These are phyloP conservation scores for Crax fasciolata DNA, from an alignment of 2,797 vertebrate genomes.

Conservation along the genomic window DNA sequence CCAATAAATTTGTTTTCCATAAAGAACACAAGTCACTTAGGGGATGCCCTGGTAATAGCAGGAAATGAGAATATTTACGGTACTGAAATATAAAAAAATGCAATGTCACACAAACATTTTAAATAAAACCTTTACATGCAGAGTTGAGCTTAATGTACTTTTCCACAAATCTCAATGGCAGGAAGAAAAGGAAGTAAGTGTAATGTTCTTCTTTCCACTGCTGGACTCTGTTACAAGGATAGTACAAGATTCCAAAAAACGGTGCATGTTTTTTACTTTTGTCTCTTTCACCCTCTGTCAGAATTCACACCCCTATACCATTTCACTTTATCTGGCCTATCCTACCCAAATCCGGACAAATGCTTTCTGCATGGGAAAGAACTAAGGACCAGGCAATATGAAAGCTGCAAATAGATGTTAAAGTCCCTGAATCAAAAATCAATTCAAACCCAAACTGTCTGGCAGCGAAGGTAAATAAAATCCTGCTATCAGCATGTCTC, in stretches of 20 bases:
- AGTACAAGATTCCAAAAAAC: background rate
- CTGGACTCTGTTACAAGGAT: background rate
- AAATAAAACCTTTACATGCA: slow-evolving; percentile 20
- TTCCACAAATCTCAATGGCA: background rate
- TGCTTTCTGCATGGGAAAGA: slow-evolving; percentile 11
- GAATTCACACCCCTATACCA: background rate
- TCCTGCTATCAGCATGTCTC: background rate
- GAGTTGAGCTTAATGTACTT: background rate
- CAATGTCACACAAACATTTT: background rate
- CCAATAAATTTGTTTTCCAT: slow-evolving; percentile 55
- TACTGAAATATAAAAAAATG: background rate
- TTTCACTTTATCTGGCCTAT: background rate
- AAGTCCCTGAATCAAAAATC: slow-evolving; percentile 40
- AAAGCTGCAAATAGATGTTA: background rate
- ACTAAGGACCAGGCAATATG: background rate
- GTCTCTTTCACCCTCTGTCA: background rate
- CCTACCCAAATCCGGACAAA: background rate
- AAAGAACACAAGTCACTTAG: slow-evolving; percentile 30
- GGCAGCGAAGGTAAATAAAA: slow-evolving; percentile 26
- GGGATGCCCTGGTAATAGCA: slow-evolving; percentile 6
- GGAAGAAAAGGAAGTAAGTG: background rate
- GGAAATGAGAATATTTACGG: slow-evolving; percentile 54
- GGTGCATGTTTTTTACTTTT: background rate
- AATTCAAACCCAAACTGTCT: slow-evolving; percentile 8
- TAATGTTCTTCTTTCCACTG: background rate